Conservation (phyloP, 2,113 vertebrate species). For the Hirundichthys speculiger region DNA sequence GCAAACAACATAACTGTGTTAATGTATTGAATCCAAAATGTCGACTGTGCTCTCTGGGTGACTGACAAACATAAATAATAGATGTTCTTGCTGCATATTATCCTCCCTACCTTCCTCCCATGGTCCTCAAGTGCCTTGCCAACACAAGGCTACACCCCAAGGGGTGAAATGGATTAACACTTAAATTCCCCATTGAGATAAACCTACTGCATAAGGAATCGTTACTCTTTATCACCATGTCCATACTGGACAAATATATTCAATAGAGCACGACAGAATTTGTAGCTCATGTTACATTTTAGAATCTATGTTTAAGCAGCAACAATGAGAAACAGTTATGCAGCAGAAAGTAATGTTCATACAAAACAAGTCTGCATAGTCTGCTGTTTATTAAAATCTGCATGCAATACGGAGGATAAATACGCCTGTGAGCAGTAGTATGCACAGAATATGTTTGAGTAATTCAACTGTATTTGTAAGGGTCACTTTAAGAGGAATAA, state of each 20-base stretch:
- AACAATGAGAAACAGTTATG: slow-evolving; percentile 5
- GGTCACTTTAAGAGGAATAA: background rate
- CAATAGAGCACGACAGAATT: slow-evolving; percentile 59
- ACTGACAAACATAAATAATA: slow-evolving; percentile 72
- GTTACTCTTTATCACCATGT: slow-evolving; percentile 42
- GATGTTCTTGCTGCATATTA: slow-evolving; percentile 62
- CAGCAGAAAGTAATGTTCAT: no score
- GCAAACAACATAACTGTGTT: slow-evolving; percentile 23
- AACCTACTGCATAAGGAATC: slow-evolving; percentile 33
- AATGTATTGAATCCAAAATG: slow-evolving; percentile 43
- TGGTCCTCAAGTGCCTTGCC: slow-evolving; percentile 38
- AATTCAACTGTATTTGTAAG: background rate
- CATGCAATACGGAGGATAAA: background rate
- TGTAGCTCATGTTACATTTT: slow-evolving; percentile 48
- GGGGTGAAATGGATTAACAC: slow-evolving; percentile 38
- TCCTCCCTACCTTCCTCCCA: slow-evolving; percentile 62
- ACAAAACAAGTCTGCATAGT: background rate
- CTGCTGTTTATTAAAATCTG: background rate
- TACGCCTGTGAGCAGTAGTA: background rate
- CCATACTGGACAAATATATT: slow-evolving; percentile 30
- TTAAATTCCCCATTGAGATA: slow-evolving; percentile 45
- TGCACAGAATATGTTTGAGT: background rate
- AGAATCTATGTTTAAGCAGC: slow-evolving; percentile 36
- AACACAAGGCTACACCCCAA: slow-evolving; percentile 33
- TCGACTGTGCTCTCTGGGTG: slow-evolving; percentile 53